Percentiles rank a stretch among this genome's conserved stretches.
Conservation (phyloP, 2,888 invertebrate species). For the Melitaea athalia region DNA sequence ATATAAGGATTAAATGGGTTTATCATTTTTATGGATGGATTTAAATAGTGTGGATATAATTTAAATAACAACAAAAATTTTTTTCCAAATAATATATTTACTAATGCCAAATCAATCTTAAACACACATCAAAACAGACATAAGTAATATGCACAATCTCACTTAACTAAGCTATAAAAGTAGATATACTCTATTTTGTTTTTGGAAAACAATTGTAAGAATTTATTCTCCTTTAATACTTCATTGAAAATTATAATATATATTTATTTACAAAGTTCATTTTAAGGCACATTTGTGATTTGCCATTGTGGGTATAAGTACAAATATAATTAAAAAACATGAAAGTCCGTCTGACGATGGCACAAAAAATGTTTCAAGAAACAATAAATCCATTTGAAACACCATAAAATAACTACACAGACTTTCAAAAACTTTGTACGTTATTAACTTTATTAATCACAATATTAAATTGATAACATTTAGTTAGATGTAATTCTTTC, state of each 20-base stretch:
- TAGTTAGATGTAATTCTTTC: slow-evolving; percentile 28
- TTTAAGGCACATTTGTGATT: slow-evolving; percentile 73
- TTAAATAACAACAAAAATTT: slow-evolving; percentile 37
- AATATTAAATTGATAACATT: slow-evolving; percentile 44
- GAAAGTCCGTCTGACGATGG: slow-evolving; percentile 73
- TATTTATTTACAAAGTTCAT: slow-evolving; percentile 76
- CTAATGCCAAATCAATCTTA: slow-evolving; percentile 81
- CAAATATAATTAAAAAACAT: slow-evolving; percentile 62
- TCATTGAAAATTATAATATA: slow-evolving; percentile 60
- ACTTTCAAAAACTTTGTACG: slow-evolving; percentile 71
- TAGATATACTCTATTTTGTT: slow-evolving; percentile 72
- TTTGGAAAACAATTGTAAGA: slow-evolving; percentile 77
- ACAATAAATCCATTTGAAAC: slow-evolving; percentile 51
- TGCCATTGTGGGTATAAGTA: slow-evolving; percentile 72
- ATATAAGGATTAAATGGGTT: background rate
- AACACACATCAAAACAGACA: slow-evolving; percentile 82
- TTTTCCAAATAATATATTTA: slow-evolving; percentile 76
- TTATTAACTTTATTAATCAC: slow-evolving; percentile 56
- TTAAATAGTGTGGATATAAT: slow-evolving; percentile 20
- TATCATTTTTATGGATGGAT: background rate
- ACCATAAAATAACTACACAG: slow-evolving; percentile 68
- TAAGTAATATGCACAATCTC: slow-evolving; percentile 80
- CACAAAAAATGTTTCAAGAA: slow-evolving; percentile 58
- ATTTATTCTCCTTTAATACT: slow-evolving; percentile 73
- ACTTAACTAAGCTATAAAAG: slow-evolving; percentile 73